These are phyloP conservation scores for Blennius ocellaris DNA, from an alignment of 2,113 vertebrate genomes.

Conservation along the genomic window DNA sequence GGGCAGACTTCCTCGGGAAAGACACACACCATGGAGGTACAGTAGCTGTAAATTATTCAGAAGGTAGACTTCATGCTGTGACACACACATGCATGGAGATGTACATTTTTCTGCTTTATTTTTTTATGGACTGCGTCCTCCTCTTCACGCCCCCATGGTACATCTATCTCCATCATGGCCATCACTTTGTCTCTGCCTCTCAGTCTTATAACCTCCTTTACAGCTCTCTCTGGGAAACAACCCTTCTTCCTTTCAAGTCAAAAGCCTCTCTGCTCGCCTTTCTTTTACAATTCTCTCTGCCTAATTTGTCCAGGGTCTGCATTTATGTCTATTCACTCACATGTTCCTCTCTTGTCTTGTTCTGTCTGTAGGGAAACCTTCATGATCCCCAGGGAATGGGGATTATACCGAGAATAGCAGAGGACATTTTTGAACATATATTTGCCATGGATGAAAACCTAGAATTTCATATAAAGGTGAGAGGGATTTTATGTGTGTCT, in stretches of 20 bases:
- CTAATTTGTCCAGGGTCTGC: conserved; percentile 34
- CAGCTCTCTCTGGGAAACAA: conserved; percentile 45
- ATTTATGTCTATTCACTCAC: conserved; percentile 27
- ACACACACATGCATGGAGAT: conserved; percentile 8
- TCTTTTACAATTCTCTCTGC: conserved; percentile 11
- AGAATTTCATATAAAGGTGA: conserved; percentile 95
- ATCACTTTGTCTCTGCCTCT: conserved; percentile 28
- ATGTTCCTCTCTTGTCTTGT: conserved; percentile 10
- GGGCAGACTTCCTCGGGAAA: conserved; percentile 95
- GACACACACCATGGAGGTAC: conserved; percentile 96
- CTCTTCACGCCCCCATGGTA: conserved; percentile 28
- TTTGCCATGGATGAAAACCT: conserved; percentile 96
- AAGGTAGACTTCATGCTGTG: conserved; percentile 10
- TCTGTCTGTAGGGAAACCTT: conserved; percentile 86
- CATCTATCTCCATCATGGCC: conserved; percentile 53
- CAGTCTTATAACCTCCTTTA: conserved; percentile 55
- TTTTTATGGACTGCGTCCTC: background rate
- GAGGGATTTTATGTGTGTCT: background rate
- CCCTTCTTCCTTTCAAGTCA: conserved; percentile 45
- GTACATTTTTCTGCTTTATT: background rate
- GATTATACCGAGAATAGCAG: conserved; percentile 93
- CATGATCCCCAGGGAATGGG: conserved; percentile 93
- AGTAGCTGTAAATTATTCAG: conserved; percentile 62
- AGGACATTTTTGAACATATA: conserved; percentile 96
- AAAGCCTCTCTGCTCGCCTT: conserved; percentile 28